These are phyloP conservation scores for Tetramorium parvispinum DNA, from an alignment of 1,140 invertebrate species.

Conservation along the genomic window DNA sequence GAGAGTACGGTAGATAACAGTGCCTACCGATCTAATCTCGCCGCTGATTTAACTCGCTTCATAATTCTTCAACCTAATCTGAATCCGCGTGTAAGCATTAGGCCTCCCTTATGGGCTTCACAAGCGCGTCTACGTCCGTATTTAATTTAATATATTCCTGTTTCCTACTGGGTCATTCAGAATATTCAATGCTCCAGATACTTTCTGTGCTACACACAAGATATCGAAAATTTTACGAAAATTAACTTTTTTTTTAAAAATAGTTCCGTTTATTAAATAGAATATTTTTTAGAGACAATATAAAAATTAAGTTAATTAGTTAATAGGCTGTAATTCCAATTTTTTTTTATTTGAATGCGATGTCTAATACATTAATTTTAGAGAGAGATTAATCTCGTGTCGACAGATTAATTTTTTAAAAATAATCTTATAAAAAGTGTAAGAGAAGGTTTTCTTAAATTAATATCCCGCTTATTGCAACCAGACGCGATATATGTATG, in stretches of 20 bases:
- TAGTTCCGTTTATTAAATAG: background rate
- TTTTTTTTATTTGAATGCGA: background rate
- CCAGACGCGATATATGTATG: conserved; percentile 8
- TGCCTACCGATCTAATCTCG: conserved; percentile 84
- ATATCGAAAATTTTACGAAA: background rate
- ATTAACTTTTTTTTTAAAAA: background rate
- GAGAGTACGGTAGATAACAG: conserved; percentile 81
- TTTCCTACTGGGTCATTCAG: background rate
- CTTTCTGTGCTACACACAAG: background rate
- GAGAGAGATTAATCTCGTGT: background rate
- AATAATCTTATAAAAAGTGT: background rate
- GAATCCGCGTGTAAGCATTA: conserved; percentile 83
- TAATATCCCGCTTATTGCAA: background rate
- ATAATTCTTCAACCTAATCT: conserved; percentile 86
- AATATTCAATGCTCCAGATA: background rate
- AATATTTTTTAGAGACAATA: background rate
- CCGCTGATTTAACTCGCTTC: conserved; percentile 85
- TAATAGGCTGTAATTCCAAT: background rate
- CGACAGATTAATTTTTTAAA: background rate
- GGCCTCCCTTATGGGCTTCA: conserved; percentile 65
- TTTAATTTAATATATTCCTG: conserved; percentile 55
- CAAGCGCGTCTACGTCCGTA: conserved; percentile 36
- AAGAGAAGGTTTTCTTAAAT: background rate
- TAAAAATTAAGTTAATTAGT: background rate
- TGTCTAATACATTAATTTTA: no score